phyloP scores from a whole-genome alignment of 2,888 invertebrate species.

The Cryptops parisi region DNA sequence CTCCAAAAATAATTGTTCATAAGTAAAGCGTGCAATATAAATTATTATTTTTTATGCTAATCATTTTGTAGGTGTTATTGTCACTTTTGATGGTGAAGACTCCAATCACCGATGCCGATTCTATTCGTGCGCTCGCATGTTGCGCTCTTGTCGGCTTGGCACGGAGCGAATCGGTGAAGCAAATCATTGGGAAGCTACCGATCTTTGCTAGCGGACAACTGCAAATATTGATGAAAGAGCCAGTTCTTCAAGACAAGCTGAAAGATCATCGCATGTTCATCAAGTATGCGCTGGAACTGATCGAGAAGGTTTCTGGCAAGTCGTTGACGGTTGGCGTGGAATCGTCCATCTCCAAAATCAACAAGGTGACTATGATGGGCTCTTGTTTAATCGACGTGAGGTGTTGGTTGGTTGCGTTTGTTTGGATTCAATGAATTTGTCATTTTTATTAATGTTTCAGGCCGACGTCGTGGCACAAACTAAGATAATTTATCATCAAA shows the following conservation, averaged over 20 bases:
- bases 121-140: conserved; percentile 83
- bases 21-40: too few species aligned
- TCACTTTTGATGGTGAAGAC: conserved; percentile 80
- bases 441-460: conserved; percentile 25
- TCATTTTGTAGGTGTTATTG: conserved; percentile 49
- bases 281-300: conserved; percentile 75
- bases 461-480: conserved; percentile 94
- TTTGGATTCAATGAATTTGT: background rate
- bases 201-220: conserved; percentile 84
- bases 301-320: conserved; percentile 83
- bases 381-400: too few species aligned
- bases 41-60: too few species aligned
- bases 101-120: conserved; percentile 94
- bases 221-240: conserved; percentile 90
- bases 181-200: conserved; percentile 90
- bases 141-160: conserved; percentile 78
- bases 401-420: too few species aligned
- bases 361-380: too few species aligned
- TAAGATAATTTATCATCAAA: conserved; percentile 83
- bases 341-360: conserved; percentile 73
- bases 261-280: conserved; percentile 92
- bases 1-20: too few species aligned
- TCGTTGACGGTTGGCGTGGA: conserved; percentile 52
- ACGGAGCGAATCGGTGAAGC: conserved; percentile 75
- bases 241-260: conserved; percentile 89